phyloP scores from a whole-genome alignment of 1,140 invertebrate species.

The Episyrphus balteatus region DNA sequence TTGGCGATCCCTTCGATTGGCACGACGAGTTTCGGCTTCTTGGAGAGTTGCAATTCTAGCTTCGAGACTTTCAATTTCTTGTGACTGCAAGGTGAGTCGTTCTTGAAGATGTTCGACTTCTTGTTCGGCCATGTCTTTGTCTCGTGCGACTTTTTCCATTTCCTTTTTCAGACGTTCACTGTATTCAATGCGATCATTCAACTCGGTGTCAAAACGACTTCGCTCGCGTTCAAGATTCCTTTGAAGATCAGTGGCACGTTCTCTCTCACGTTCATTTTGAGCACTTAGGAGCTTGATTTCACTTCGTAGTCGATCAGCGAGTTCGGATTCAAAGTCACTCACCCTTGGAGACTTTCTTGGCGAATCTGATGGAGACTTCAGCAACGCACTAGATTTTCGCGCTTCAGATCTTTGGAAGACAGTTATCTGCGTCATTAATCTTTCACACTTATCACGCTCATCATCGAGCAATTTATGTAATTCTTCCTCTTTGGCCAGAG shows the following conservation, averaged over 20 bases:
- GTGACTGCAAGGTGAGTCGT: conserved; percentile 24
- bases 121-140: conserved; percentile 26
- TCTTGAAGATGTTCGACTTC: conserved; percentile 33
- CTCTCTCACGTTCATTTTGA: conserved; percentile 40
- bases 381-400: conserved; percentile 19
- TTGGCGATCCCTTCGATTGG: conserved; percentile 22
- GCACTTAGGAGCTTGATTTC: conserved; percentile 41
- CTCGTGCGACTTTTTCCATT: conserved; percentile 28
- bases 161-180: conserved; percentile 41
- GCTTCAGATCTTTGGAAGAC: conserved; percentile 27
- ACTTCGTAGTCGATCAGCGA: conserved; percentile 37
- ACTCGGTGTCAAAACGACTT: conserved; percentile 41
- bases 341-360: conserved; percentile 25
- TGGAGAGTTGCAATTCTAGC: conserved; percentile 24
- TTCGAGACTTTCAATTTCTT: conserved; percentile 31
- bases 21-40: conserved; percentile 26
- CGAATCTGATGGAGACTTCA: conserved; percentile 28
- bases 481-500: conserved; percentile 49
- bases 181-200: conserved; percentile 42
- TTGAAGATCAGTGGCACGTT: conserved; percentile 36
- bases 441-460: conserved; percentile 41
- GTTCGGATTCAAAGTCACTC: conserved; percentile 36
- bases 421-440: conserved; percentile 37
- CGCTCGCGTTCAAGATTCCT: conserved; percentile 37
- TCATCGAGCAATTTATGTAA: conserved; percentile 46